These are phyloP conservation scores for Ormyrus labotus DNA, from an alignment of 2,888 invertebrate genomes.

Conservation along the genomic window DNA sequence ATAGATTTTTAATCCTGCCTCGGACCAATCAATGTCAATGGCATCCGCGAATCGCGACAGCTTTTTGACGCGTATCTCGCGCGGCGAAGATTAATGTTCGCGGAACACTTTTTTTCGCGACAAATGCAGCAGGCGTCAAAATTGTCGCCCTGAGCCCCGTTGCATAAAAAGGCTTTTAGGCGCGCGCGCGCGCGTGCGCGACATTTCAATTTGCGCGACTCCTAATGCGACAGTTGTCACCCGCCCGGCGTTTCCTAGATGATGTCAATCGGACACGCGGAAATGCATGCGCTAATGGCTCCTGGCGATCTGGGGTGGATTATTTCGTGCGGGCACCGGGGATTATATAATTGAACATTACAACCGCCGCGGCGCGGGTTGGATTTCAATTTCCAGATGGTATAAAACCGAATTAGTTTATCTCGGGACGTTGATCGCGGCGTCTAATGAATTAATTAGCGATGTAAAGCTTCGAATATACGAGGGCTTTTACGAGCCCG, in stretches of 20 bases:
- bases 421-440: not conserved
- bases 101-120: not conserved
- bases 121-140: conserved; percentile 13
- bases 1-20: not conserved
- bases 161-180: not conserved
- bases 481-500: not conserved
- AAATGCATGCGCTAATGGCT: conserved; percentile 2
- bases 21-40: conserved; percentile 36
- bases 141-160: conserved; percentile 1
- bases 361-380: not conserved
- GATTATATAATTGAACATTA: not conserved
- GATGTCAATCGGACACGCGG: not conserved
- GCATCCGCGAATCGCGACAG: not conserved
- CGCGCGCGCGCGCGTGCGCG: not conserved
- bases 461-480: conserved; percentile 2
- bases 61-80: not conserved
- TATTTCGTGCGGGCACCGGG: not conserved
- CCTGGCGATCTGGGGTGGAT: not conserved
- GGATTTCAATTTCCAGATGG: conserved; percentile 14
- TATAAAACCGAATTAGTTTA: conserved; percentile 18
- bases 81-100: not conserved
- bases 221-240: conserved; percentile 17
- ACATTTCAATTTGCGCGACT: conserved; percentile 17
- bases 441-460: conserved; percentile 20
- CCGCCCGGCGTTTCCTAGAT: conserved; percentile 2